Evolutionary conservation across 2,113 vertebrate genomes (phyloP).

Genomic region (Alethe diademata): DNA sequence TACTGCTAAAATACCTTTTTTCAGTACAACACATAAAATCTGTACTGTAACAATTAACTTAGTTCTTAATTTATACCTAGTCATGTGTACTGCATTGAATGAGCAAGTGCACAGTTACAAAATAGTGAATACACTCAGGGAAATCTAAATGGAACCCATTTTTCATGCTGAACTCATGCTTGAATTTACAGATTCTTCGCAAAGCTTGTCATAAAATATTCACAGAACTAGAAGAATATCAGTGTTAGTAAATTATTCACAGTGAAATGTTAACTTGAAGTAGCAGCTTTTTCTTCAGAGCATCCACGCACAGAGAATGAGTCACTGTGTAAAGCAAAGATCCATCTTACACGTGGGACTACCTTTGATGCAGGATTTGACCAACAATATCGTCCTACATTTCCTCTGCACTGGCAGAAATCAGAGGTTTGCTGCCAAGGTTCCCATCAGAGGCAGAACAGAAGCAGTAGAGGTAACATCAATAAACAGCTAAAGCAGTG

Average conservation of each 20-base stretch:
- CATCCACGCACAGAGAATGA: background rate
- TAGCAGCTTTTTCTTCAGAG: background rate
- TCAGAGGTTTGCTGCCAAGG: background rate
- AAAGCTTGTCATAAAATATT: slow-evolving; percentile 52
- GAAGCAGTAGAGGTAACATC: background rate
- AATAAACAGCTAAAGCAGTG: background rate
- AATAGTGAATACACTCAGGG: background rate
- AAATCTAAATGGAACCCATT: background rate
- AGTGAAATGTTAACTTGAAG: background rate
- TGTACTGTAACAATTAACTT: background rate
- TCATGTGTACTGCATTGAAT: background rate
- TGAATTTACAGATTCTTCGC: slow-evolving; percentile 1
- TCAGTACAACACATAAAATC: background rate
- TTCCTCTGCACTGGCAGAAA: background rate
- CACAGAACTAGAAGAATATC: slow-evolving; percentile 35
- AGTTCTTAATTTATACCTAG: background rate
- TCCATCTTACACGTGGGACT: background rate
- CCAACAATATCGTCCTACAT: background rate
- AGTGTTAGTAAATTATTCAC: slow-evolving; percentile 35
- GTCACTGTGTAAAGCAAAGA: background rate
- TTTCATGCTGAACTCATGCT: background rate
- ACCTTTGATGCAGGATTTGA: background rate
- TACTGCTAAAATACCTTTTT: background rate
- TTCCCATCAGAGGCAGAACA: background rate
- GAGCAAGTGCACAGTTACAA: background rate